Evolutionary conservation across 2,888 invertebrate genomes (phyloP).

Genomic region (Hydropsyche betteni): DNA sequence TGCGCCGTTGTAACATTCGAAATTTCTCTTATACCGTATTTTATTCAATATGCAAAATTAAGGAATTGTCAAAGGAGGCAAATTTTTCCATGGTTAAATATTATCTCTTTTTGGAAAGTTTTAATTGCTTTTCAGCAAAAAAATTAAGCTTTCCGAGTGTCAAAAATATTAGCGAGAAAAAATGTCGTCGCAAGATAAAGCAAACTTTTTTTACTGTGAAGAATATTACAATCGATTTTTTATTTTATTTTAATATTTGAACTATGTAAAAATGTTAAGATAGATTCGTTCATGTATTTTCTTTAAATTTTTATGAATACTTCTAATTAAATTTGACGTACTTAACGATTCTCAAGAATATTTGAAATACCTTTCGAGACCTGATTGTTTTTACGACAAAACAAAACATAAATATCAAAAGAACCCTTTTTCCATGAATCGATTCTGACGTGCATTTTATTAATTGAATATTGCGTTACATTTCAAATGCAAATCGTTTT

Average conservation of each 20-base stretch:
- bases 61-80: too few relatives aligned
- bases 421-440: not conserved
- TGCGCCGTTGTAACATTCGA: too few relatives aligned
- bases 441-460: not conserved
- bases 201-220: not conserved
- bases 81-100: conserved; percentile 9
- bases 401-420: not conserved
- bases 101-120: not conserved
- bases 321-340: not conserved
- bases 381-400: not conserved
- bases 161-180: not conserved
- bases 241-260: conserved; percentile 3
- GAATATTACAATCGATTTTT: not conserved
- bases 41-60: too few relatives aligned
- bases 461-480: too few relatives aligned
- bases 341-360: not conserved
- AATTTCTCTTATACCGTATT: too few relatives aligned
- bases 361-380: not conserved
- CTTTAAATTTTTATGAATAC: not conserved
- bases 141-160: conserved; percentile 9
- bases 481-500: too few relatives aligned
- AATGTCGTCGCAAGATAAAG: conserved; percentile 2
- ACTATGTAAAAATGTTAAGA: not conserved
- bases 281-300: not conserved
- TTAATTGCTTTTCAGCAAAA: conserved; percentile 24